Evolutionary conservation across 2,888 invertebrate species (phyloP), one percentile per base, ranked within the genome.

Genomic region (Mimachlamys varia): DNA sequence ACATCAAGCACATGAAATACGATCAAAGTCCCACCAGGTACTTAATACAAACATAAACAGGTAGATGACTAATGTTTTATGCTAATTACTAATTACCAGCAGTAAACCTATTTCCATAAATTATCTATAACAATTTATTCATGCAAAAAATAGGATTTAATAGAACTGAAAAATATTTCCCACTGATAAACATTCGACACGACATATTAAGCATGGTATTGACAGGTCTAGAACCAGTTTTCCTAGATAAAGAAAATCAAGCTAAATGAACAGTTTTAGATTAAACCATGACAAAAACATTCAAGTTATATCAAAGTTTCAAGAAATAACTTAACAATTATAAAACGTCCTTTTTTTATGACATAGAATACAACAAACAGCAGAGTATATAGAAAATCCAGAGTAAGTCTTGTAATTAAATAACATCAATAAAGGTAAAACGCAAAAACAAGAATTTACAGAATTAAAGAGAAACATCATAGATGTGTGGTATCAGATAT

Each of bases 11-110:
- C 22, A 76, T 76, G 27, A 76, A 76, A 33, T 22, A 76, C 13
- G 76, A 76, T 76, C 76, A 76, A 76, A 76, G 76, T 33, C 22
- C 76, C 27, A 12, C 76, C 76, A 76, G 76, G 76, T 76, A 76
- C 27, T 76, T 33, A 76, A 76, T 76, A 27, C 76, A 76, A 27
- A 4, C 22, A 76, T 33, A 76, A 76, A 10, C 76, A 76, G 76
- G 76, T 76, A 76, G 76, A 76, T 76, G 76, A 76, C 76, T 76
- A 76, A 76, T 76, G 76, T 76, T 76, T 76, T 76, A 76, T 76
- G 76, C 76, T 76, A 76, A 76, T 76, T 76, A 76, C 76, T 76
- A 76, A 76, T 76, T 76, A 76, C 33, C 76, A 33, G 76, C 33
- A 76, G 27, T 33, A 76, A 76, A 76, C 76, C 76, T 76, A 76